A percentile compares a stretch with the other conserved stretches of the same genome.
Conservation (phyloP, 2,113 vertebrate genomes). For the Eolophus roseicapilla region DNA sequence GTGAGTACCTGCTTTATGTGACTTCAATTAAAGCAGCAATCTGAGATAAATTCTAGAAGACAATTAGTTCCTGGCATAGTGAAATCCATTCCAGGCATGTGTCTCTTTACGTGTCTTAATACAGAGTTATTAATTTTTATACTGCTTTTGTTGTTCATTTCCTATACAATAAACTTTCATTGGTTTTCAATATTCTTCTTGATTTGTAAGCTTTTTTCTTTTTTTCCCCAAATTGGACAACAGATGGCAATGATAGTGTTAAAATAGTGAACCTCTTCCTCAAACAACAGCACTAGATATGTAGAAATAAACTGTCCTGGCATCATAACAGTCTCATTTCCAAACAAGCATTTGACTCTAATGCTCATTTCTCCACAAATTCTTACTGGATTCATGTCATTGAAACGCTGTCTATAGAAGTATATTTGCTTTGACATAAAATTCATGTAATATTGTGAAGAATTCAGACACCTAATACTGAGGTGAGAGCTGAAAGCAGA, state of each 20-base stretch:
- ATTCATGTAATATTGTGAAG: not conserved
- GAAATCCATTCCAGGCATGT: not conserved
- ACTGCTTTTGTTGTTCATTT: not conserved
- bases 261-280: not conserved
- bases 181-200: not conserved
- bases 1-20: not conserved
- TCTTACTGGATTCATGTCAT: not conserved
- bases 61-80: not conserved
- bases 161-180: not conserved
- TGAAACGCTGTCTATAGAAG: not conserved
- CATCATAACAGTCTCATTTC: not conserved
- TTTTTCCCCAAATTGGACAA: not conserved
- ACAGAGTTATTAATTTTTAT: not conserved
- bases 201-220: not conserved
- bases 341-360: not conserved
- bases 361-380: not conserved
- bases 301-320: not conserved
- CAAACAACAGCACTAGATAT: not conserved
- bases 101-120: not conserved
- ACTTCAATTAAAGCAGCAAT: not conserved
- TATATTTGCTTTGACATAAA: not conserved
- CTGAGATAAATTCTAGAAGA: not conserved
- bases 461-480: not conserved
- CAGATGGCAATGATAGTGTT: not conserved
- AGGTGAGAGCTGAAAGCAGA: not conserved